Conservation (phyloP, 2,113 vertebrate species). For the Indicator maculatus region DNA sequence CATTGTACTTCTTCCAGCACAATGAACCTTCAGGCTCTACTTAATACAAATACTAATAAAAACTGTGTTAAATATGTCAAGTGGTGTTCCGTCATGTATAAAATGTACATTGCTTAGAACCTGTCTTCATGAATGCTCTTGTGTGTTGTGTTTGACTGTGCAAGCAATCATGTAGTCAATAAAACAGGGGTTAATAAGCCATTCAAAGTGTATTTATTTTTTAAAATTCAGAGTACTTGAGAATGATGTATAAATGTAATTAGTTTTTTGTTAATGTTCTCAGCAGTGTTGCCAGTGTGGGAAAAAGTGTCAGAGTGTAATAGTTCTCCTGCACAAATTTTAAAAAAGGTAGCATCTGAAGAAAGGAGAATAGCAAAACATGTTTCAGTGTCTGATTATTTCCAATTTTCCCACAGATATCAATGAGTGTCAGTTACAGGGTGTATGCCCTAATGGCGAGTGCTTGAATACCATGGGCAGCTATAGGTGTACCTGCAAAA, state of each 20-base stretch:
- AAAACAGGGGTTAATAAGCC: background rate
- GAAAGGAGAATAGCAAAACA: background rate
- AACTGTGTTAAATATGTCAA: background rate
- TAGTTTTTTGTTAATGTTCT: background rate
- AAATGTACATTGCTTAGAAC: background rate
- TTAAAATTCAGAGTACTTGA: background rate
- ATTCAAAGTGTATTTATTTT: background rate
- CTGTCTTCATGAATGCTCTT: background rate
- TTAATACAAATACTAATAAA: background rate
- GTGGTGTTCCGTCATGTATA: background rate
- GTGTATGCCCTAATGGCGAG: constrained; percentile 91
- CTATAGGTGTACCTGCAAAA: constrained; percentile 92
- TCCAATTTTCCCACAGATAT: constrained; percentile 81
- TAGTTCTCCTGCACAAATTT: background rate
- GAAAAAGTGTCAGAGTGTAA: background rate
- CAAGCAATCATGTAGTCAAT: background rate
- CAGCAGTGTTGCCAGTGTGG: background rate
- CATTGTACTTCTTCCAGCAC: background rate
- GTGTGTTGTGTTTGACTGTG: background rate
- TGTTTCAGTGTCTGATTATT: background rate
- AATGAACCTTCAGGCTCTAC: background rate
- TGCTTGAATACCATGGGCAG: constrained; percentile 95
- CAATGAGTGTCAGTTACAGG: constrained; percentile 93
- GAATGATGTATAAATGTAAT: background rate
- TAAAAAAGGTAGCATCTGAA: background rate